phyloP scores from a whole-genome alignment of 2,113 vertebrate genomes.

The Paedocypris sp. region DNA sequence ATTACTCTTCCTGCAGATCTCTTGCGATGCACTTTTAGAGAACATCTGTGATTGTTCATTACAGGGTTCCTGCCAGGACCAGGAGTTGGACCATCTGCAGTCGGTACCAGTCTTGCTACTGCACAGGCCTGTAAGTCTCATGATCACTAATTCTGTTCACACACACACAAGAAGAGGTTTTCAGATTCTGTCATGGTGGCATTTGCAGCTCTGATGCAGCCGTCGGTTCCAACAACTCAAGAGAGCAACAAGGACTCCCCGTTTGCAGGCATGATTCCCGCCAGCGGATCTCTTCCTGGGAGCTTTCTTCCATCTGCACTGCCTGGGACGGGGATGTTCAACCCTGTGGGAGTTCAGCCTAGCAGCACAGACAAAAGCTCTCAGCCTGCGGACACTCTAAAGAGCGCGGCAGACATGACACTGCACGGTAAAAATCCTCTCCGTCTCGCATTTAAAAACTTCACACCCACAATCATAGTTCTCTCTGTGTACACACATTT shows the following conservation, averaged over 20 bases:
- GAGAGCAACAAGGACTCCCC: constrained; percentile 79
- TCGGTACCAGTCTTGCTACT: constrained; percentile 60
- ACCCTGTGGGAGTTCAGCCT: constrained; percentile 64
- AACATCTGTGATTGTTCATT: neutral
- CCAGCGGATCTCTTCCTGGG: constrained; percentile 68
- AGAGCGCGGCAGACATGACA: constrained; percentile 66
- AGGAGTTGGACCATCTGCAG: constrained; percentile 67
- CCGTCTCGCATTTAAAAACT: too few relatives aligned
- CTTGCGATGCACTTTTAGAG: neutral
- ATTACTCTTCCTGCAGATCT: too few relatives aligned
- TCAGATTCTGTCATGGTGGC: too few relatives aligned
- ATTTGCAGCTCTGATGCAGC: constrained; percentile 71
- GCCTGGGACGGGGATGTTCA: constrained; percentile 73
- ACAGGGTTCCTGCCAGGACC: constrained; percentile 84
- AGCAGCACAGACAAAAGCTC: constrained; percentile 66
- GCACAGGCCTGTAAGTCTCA: constrained; percentile 73
- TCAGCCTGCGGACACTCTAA: constrained; percentile 68
- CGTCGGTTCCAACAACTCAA: constrained; percentile 69
- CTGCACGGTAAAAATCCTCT: constrained; percentile 82
- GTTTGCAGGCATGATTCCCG: constrained; percentile 74
- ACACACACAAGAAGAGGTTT: too few relatives aligned
- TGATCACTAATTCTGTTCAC: too few relatives aligned
- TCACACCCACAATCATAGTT: too few relatives aligned
- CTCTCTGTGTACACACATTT: too few relatives aligned
- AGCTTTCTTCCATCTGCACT: constrained; percentile 75